Percentiles rank a stretch among this genome's conserved stretches.
Conservation (phyloP, 2,888 invertebrate species). For the Drosophila crucigera region DNA sequence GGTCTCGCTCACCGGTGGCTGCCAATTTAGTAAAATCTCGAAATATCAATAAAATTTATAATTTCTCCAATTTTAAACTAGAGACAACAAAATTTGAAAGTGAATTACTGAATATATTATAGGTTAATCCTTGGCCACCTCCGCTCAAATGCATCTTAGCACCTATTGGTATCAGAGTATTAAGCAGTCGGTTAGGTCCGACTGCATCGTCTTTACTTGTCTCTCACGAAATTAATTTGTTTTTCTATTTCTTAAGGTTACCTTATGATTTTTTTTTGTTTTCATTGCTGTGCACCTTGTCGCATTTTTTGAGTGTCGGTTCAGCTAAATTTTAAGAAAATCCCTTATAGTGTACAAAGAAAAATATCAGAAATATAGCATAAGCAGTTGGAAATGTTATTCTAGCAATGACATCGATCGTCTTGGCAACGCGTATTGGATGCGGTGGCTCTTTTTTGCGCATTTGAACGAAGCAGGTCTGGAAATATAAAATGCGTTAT, state of each 20-base stretch:
- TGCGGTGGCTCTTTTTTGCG: slow-evolving; percentile 96
- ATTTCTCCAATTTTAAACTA: background rate
- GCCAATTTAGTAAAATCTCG: background rate
- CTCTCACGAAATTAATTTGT: slow-evolving; percentile 9
- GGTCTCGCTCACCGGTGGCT: background rate
- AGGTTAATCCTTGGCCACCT: background rate
- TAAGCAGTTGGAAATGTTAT: slow-evolving; percentile 97
- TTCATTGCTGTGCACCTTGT: slow-evolving; percentile 33
- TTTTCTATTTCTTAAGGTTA: slow-evolving; percentile 31
- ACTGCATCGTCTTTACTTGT: slow-evolving; percentile 1
- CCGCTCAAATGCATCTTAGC: background rate
- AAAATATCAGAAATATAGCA: slow-evolving; percentile 96
- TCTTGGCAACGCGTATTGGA: slow-evolving; percentile 96
- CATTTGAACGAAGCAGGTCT: slow-evolving; percentile 94
- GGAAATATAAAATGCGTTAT: slow-evolving; percentile 83
- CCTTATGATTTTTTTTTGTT: slow-evolving; percentile 13
- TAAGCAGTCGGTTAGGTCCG: background rate
- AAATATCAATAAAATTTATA: background rate
- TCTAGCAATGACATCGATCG: slow-evolving; percentile 96
- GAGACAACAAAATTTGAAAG: background rate
- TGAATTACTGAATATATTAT: background rate
- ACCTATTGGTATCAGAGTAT: background rate
- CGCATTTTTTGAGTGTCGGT: slow-evolving; percentile 63
- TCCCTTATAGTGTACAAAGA: slow-evolving; percentile 97
- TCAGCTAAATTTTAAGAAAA: slow-evolving; percentile 86